phyloP scores from a whole-genome alignment of 2,797 vertebrate genomes.

The Euphonia xanthogaster region DNA sequence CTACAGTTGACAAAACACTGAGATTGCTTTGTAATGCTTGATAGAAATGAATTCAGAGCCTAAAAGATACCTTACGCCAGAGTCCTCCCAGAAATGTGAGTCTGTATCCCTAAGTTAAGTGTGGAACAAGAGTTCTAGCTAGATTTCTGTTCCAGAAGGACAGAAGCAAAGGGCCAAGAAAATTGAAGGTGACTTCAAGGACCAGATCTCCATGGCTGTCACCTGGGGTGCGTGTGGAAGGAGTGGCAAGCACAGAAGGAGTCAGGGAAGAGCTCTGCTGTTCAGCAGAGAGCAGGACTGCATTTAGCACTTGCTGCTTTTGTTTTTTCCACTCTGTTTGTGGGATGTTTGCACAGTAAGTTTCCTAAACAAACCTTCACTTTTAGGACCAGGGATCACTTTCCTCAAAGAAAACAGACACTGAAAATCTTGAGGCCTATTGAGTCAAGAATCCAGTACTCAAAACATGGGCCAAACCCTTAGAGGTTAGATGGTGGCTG shows the following conservation, averaged over 20 bases:
- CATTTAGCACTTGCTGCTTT: not conserved
- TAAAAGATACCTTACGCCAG: not conserved
- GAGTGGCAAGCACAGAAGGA: not conserved
- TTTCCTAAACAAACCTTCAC: not conserved
- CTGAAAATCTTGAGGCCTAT: not conserved
- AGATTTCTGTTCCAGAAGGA: not conserved
- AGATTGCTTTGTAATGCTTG: not conserved
- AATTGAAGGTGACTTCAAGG: not conserved
- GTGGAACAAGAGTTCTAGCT: accelerated
- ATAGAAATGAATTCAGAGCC: not conserved
- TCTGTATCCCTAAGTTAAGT: not conserved
- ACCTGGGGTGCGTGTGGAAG: not conserved
- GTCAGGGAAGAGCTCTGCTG: not conserved
- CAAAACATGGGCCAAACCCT: not conserved
- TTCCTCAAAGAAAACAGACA: not conserved
- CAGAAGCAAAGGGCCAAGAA: not conserved
- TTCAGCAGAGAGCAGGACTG: not conserved
- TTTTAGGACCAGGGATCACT: not conserved
- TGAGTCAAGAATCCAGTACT: not conserved
- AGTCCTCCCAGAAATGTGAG: not conserved
- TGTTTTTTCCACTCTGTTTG: not conserved
- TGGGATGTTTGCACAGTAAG: not conserved
- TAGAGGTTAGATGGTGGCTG: not conserved
- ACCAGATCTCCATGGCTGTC: not conserved
- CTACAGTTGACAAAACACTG: not conserved